Evolutionary conservation across 30 jellyfish, hydroid and myxozoan species (phyloP).

Genomic region (Cassiopea andromeda): DNA sequence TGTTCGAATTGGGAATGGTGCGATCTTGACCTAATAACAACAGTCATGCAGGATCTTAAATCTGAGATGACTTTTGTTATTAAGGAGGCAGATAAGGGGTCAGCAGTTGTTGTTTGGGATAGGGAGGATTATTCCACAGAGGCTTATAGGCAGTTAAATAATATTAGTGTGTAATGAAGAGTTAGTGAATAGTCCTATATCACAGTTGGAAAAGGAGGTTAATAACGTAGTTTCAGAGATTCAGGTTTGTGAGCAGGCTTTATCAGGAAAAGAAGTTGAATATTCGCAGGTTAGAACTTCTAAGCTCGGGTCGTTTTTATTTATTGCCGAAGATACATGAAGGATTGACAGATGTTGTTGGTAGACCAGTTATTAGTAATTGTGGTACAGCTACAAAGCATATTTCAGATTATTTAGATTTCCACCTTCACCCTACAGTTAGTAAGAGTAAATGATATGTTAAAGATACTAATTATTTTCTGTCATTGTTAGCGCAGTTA

Average conservation of each 20-base stretch:
- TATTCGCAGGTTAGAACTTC: neutral
- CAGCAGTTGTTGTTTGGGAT: neutral
- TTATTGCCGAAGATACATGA: slow-evolving; percentile 45
- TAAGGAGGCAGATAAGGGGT: neutral
- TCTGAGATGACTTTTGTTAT: neutral
- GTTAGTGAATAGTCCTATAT: neutral
- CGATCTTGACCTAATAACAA: too few relatives aligned
- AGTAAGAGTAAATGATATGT: slow-evolving; percentile 16
- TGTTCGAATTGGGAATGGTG: too few relatives aligned
- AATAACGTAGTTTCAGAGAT: neutral
- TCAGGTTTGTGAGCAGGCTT: neutral
- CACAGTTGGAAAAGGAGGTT: neutral
- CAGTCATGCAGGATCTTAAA: neutral
- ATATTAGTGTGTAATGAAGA: neutral
- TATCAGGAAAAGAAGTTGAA: neutral
- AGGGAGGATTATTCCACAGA: neutral
- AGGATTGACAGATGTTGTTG: neutral
- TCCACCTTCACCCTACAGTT: slow-evolving; percentile 22
- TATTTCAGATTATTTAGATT: slow-evolving; percentile 17
- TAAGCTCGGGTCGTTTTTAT: slow-evolving; percentile 26
- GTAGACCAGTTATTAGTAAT: slow-evolving; percentile 48
- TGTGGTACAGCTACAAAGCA: slow-evolving; percentile 31
- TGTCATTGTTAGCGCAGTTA: slow-evolving; percentile 1
- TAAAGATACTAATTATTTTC: slow-evolving; percentile 34
- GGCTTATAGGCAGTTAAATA: neutral